These are phyloP conservation scores for Hofmannophila pseudospretella DNA, from an alignment of 2,888 invertebrate genomes.

Conservation along the genomic window DNA sequence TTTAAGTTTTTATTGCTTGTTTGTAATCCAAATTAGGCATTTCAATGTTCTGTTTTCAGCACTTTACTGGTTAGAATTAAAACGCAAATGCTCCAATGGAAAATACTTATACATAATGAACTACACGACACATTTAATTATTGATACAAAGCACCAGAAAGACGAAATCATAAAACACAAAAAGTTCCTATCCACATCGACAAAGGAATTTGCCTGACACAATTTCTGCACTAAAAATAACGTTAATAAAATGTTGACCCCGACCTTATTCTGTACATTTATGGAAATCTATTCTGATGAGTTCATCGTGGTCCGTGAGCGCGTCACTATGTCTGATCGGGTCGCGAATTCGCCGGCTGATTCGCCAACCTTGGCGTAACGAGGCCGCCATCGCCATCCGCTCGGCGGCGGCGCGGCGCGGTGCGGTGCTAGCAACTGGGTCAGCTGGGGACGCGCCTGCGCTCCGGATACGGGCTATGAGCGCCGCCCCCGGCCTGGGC, in stretches of 20 bases:
- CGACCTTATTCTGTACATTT: constrained; percentile 6
- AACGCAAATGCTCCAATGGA: too few relatives aligned
- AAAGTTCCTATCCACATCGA: too few relatives aligned
- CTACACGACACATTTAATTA: too few relatives aligned
- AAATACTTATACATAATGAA: too few relatives aligned
- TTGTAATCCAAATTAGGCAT: too few relatives aligned
- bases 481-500: constrained; percentile 66
- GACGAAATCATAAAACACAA: too few relatives aligned
- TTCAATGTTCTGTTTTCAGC: too few relatives aligned
- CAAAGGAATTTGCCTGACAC: too few relatives aligned
- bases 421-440: constrained; percentile 44
- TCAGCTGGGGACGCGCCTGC: constrained; percentile 73
- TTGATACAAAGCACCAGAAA: too few relatives aligned
- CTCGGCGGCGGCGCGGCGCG: constrained; percentile 30
- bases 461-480: constrained; percentile 70
- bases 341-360: constrained; percentile 56
- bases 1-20: constrained; percentile 3
- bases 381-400: constrained; percentile 53
- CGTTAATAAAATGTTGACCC: constrained; percentile 2
- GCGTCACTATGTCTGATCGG: constrained; percentile 64
- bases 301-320: constrained; percentile 29
- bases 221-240: constrained; percentile 5
- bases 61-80: too few relatives aligned
- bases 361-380: constrained; percentile 69
- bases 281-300: constrained; percentile 10